Conservation (phyloP, 2,888 invertebrate genomes). For the Laspeyria flexula region DNA sequence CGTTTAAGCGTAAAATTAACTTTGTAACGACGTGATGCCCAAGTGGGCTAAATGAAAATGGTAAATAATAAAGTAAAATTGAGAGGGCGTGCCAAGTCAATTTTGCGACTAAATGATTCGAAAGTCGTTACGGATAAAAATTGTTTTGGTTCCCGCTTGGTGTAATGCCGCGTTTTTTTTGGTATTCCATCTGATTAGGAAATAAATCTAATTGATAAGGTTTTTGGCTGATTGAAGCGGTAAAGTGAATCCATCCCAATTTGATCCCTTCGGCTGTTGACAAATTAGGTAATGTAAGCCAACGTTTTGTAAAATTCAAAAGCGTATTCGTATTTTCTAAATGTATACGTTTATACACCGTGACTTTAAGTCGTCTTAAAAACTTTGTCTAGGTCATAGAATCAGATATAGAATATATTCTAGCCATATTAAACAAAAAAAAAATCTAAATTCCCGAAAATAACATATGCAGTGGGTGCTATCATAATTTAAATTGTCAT, state of each 20-base stretch:
- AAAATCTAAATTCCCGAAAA: too few species aligned
- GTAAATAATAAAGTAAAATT: conserved; percentile 61
- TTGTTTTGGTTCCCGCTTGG: conserved; percentile 32
- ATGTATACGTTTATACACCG: too few species aligned
- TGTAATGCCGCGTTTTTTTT: conserved; percentile 46
- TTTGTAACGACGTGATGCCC: conserved; percentile 49
- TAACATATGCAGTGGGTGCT: too few species aligned
- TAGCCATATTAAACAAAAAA: too few species aligned
- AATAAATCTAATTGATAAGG: conserved; percentile 24
- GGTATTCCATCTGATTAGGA: conserved; percentile 41
- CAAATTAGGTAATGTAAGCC: conserved; percentile 1
- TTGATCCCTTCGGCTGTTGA: conserved; percentile 4
- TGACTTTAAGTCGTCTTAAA: too few species aligned
- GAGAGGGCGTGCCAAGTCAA: conserved; percentile 56
- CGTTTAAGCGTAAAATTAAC: conserved; percentile 51
- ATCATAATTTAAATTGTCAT: too few species aligned
- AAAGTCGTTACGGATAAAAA: conserved; percentile 54
- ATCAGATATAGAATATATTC: too few species aligned
- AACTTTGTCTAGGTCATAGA: too few species aligned
- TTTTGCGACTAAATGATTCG: conserved; percentile 60
- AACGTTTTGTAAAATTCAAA: too few species aligned
- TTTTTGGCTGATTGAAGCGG: conserved; percentile 13
- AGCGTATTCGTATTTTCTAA: too few species aligned
- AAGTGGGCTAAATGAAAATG: conserved; percentile 57
- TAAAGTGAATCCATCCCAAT: conserved; percentile 3